Percentiles rank a stretch among this genome's conserved stretches.
Conservation (phyloP, 2,113 vertebrate species). For the Hemicordylus capensis region DNA sequence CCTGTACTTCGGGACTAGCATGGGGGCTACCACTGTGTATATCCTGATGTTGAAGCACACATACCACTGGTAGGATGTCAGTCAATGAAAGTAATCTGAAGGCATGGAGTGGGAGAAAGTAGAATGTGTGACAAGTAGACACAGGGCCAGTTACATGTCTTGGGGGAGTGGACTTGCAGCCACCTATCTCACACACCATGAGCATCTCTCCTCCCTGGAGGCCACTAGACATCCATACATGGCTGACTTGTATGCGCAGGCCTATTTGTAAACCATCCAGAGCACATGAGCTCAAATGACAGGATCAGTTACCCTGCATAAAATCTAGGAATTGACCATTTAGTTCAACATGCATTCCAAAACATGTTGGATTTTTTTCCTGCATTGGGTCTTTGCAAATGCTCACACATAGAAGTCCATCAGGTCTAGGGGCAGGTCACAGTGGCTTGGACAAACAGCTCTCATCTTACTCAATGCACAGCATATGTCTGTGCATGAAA, state of each 20-base stretch:
- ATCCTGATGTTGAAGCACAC: too few relatives aligned
- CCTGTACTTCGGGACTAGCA: too few relatives aligned
- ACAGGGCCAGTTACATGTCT: not conserved
- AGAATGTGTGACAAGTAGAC: not conserved
- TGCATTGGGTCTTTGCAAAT: not conserved
- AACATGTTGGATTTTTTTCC: not conserved
- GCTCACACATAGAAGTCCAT: not conserved
- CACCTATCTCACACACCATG: not conserved
- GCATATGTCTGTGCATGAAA: too few relatives aligned
- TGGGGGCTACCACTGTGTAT: too few relatives aligned
- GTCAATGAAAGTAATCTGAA: not conserved
- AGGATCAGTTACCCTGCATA: not conserved
- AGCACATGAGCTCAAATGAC: not conserved
- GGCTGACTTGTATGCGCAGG: not conserved
- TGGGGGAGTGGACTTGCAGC: not conserved
- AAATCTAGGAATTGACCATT: not conserved
- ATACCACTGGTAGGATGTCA: too few relatives aligned
- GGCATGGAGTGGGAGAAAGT: not conserved
- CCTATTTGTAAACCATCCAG: not conserved
- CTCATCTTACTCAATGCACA: not conserved
- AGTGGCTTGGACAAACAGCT: not conserved
- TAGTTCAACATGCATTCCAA: not conserved
- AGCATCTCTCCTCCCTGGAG: not conserved
- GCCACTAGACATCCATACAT: not conserved
- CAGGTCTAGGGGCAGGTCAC: not conserved